Percentiles rank a stretch among this genome's conserved stretches.
phyloP scores from a whole-genome alignment of 2,797 vertebrate species.

The Hippopotamyrus pictus region DNA sequence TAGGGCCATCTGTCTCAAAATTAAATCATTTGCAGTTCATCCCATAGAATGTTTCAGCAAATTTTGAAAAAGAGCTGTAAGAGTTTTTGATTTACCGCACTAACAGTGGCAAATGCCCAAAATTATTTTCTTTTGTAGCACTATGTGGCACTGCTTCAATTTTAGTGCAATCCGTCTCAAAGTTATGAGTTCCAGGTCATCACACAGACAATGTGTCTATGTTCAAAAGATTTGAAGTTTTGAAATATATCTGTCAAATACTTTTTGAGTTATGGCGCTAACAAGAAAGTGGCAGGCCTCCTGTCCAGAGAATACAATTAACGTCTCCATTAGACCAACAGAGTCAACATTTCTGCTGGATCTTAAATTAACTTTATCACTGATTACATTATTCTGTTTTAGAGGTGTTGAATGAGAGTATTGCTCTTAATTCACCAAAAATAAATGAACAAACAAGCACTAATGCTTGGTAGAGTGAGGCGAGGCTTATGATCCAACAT shows the following conservation, averaged over 20 bases:
- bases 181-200: background rate
- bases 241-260: background rate
- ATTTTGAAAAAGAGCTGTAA: background rate
- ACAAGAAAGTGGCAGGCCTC: background rate
- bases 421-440: background rate
- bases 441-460: background rate
- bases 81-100: background rate
- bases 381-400: background rate
- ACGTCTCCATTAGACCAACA: background rate
- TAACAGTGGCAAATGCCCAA: background rate
- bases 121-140: background rate
- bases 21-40: background rate
- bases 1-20: background rate
- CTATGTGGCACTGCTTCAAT: background rate
- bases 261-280: background rate
- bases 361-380: background rate
- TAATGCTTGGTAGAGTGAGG: background rate
- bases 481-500: background rate
- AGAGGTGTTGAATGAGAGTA: background rate
- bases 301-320: background rate
- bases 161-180: background rate
- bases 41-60: background rate
- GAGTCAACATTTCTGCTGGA: background rate
- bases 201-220: background rate
- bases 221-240: background rate